phyloP scores from a whole-genome alignment of 2,888 invertebrate genomes.

The Alentia gelatinosa region DNA sequence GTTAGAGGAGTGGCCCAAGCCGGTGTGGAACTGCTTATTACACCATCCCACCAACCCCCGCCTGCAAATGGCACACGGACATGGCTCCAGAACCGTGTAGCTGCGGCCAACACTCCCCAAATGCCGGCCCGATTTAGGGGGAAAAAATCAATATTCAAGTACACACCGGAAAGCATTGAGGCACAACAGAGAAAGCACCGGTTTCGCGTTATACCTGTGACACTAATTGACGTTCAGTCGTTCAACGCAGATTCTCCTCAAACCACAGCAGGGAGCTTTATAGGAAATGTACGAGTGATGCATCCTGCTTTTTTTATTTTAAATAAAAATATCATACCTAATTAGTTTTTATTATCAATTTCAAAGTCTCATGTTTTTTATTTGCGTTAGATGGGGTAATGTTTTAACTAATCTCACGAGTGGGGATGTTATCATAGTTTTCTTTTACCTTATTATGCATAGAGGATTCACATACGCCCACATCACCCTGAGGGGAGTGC shows the following conservation, averaged over 20 bases:
- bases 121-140: constrained; percentile 15
- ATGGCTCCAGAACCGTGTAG: background rate
- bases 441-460: no score
- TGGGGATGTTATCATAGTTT: no score
- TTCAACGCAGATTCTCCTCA: background rate
- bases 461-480: no score
- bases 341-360: no score
- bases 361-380: no score
- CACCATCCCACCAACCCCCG: background rate
- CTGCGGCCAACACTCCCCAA: background rate
- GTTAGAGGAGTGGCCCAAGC: constrained; percentile 13
- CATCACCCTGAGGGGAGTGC: no score
- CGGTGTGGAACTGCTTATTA: background rate
- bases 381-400: no score
- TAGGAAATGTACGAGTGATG: no score
- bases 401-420: no score
- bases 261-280: background rate
- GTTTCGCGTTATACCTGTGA: constrained; percentile 31
- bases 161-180: background rate
- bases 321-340: no score
- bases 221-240: background rate
- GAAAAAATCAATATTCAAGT: constrained; percentile 36
- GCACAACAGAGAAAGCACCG: background rate
- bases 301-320: no score
- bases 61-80: constrained; percentile 31